phyloP scores from a whole-genome alignment of 2,888 invertebrate genomes.

The Drosophila tanythrix region DNA sequence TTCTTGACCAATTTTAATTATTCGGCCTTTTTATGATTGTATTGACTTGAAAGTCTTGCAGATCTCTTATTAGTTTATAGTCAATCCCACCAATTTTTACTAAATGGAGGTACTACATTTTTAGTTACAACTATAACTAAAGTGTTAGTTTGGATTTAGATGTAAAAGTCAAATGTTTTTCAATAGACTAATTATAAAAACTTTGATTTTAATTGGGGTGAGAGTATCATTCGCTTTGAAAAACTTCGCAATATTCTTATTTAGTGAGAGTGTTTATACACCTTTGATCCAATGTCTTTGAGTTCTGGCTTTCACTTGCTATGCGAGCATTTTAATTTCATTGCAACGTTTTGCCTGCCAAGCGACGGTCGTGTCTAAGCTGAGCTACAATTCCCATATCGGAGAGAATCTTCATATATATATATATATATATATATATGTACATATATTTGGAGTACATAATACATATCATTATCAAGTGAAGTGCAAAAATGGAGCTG shows the following conservation, averaged over 20 bases:
- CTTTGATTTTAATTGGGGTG: conserved; percentile 1
- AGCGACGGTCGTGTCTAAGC: conserved; percentile 68
- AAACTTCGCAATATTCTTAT: conserved; percentile 11
- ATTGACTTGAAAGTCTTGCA: neutral
- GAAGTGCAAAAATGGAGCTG: conserved; percentile 57
- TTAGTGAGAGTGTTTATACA: conserved; percentile 37
- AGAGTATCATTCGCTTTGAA: conserved; percentile 30
- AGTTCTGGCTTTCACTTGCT: conserved; percentile 37
- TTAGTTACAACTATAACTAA: neutral
- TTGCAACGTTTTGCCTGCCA: conserved; percentile 58
- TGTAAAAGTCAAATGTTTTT: conserved; percentile 14
- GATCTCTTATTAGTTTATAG: neutral
- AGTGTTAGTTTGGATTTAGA: conserved; percentile 23
- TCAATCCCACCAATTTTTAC: neutral
- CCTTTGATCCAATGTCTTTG: conserved; percentile 63
- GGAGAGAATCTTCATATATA: conserved; percentile 21
- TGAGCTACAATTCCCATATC: conserved; percentile 16
- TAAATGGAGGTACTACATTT: no score
- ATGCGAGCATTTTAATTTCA: conserved; percentile 49
- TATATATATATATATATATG: conserved; percentile 15
- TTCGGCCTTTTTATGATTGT: neutral
- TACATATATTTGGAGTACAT: conserved; percentile 5
- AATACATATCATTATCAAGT: conserved; percentile 11
- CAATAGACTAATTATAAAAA: conserved; percentile 6
- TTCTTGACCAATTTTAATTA: neutral